Conservation (phyloP, 1,140 invertebrate genomes). For the Brachionus plicatilis region DNA sequence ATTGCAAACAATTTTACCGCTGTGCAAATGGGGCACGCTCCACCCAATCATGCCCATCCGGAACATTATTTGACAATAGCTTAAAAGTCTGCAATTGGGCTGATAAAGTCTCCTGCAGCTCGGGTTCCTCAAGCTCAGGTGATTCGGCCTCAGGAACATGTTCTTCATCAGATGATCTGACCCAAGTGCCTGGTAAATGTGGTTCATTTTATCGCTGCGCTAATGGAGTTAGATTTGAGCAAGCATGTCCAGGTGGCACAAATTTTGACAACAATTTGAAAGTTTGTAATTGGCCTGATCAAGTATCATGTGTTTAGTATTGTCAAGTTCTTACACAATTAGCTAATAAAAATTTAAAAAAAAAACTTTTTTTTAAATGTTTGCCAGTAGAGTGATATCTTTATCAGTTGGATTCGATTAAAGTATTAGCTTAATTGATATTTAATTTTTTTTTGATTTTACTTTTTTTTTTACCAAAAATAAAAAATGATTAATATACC, state of each 20-base stretch:
- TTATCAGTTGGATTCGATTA: no score
- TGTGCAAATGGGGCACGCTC: slow-evolving; percentile 6
- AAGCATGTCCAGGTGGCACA: not conserved
- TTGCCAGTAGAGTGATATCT: no score
- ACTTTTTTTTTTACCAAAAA: no score
- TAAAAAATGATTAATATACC: no score
- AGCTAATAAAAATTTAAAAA: not conserved
- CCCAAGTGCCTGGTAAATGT: not conserved
- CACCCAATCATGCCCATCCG: not conserved
- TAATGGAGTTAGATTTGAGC: not conserved
- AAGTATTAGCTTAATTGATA: no score
- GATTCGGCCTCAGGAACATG: not conserved
- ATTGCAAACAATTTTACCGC: slow-evolving; percentile 18
- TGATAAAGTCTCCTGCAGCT: not conserved
- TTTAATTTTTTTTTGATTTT: no score
- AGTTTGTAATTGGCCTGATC: slow-evolving; percentile 11
- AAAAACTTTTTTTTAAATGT: no score
- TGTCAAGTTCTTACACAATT: not conserved
- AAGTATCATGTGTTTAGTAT: not conserved
- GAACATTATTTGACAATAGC: slow-evolving; percentile 3
- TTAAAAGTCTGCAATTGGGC: slow-evolving; percentile 22
- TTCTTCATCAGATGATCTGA: not conserved
- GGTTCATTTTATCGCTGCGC: slow-evolving; percentile 3
- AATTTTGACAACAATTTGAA: slow-evolving; percentile 15
- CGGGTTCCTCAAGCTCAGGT: not conserved